Conservation (phyloP, 2,797 vertebrate species). For the Sitta carolinensis region DNA sequence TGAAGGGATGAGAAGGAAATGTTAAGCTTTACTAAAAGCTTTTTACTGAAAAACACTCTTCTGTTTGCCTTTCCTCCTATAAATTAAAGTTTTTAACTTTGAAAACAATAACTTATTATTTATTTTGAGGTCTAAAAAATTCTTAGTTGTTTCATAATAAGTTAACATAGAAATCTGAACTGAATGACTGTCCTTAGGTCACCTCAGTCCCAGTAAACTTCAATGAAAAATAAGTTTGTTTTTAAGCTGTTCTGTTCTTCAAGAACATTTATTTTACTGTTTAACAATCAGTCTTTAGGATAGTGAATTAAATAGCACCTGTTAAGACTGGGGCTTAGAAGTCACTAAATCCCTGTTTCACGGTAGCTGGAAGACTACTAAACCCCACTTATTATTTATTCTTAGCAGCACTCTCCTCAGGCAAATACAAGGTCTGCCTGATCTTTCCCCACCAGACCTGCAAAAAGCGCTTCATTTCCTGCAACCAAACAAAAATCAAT, state of each 20-base stretch:
- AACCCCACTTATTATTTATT: not conserved
- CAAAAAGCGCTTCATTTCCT: not conserved
- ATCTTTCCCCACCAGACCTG: not conserved
- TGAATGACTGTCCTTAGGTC: not conserved
- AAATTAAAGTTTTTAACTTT: not conserved
- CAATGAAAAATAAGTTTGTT: not conserved
- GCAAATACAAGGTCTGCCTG: not conserved
- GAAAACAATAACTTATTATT: not conserved
- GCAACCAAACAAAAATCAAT: not conserved
- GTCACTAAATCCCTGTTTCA: not conserved
- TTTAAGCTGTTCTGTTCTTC: no score
- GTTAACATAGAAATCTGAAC: not conserved
- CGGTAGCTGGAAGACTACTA: not conserved
- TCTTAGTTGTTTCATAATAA: not conserved
- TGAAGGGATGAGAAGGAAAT: not conserved
- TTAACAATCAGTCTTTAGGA: not conserved
- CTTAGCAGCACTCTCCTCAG: not conserved
- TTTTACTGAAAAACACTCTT: not conserved
- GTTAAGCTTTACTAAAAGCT: not conserved
- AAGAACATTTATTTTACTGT: not conserved
- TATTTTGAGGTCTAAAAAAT: not conserved
- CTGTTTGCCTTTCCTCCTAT: not conserved
- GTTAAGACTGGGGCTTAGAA: not conserved
- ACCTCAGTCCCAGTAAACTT: not conserved
- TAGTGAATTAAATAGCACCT: not conserved